Base-by-base conservation (phyloP, 2,113 vertebrate genomes). In the Brienomyrus longianalis region DNA sequence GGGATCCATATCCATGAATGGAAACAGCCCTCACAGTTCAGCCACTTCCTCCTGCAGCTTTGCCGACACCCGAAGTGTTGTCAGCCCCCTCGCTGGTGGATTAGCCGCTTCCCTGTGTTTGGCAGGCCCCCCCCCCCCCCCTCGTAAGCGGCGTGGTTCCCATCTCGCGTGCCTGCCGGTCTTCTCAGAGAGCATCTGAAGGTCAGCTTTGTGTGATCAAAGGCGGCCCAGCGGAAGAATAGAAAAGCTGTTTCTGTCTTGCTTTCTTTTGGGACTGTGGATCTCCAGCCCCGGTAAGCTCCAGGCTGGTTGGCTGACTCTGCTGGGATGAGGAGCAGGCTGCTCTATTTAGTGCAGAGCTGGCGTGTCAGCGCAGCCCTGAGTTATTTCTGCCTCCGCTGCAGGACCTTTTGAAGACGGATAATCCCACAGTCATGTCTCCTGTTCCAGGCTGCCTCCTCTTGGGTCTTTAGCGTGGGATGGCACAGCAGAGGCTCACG, bases 381-480 rank as follows among this genome's bases (percentile, higher is more conserved):
- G 23, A 51, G 48, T 80, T 54, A 89, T 80, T 89, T 89, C 51
- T 80, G 70, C 31, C 47, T 89, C 70, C 39, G 17, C 70, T 39
- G 27, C 66, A 89, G 21, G 52, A 31, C 87, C 52, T 89, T 50
- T 88, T 89, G 70, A 88, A 88, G 43, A 66, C 56, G 35, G 66
- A 89, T 89, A 89, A 62, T 66, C 52, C 59, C 35, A 35, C 83
- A 86, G 48, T 19, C 27, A 54, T 70, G 74, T 83, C 51, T 84
- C 21, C 39, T 66, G 89, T 91, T 35, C 90, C 62, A 31, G 21
- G 83, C 11, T 84, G 80, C 62, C 62, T 66, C n/a, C n/a, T 47
- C 80, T 83, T 83, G 39, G 39, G 80, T 47, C 80, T 47, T 83
- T 45, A 45, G 35, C 23, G 7, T 43, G 80, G 80, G 59, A 59